These are phyloP conservation scores for Ptilodon capucinus DNA, from an alignment of 2,888 invertebrate genomes.

Conservation along the genomic window DNA sequence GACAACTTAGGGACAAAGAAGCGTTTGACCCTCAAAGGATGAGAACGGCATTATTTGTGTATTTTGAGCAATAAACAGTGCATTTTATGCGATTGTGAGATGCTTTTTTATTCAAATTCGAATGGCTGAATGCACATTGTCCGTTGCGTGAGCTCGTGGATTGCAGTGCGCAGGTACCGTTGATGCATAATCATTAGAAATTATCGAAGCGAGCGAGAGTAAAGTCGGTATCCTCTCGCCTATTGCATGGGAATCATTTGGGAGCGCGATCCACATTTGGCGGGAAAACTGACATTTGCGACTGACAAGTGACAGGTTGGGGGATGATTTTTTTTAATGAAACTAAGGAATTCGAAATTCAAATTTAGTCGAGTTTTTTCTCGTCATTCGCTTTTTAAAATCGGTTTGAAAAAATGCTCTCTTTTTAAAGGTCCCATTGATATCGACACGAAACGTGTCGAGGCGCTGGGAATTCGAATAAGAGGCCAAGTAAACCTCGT, in stretches of 20 bases:
- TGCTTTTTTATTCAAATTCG: slow-evolving; percentile 71
- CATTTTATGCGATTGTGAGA: slow-evolving; percentile 78
- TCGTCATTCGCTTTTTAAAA: neutral
- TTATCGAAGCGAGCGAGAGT: slow-evolving; percentile 68
- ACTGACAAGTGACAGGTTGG: slow-evolving; percentile 63
- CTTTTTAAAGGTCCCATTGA: slow-evolving; percentile 23
- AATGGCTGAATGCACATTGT: slow-evolving; percentile 79
- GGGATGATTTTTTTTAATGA: neutral
- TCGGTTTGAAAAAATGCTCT: slow-evolving; percentile 8
- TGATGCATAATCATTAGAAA: slow-evolving; percentile 77
- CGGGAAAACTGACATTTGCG: slow-evolving; percentile 63
- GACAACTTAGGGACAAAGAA: slow-evolving; percentile 77
- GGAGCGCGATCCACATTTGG: slow-evolving; percentile 56
- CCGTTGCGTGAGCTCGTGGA: slow-evolving; percentile 80
- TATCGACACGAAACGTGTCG: slow-evolving; percentile 57
- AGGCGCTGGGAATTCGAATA: slow-evolving; percentile 62
- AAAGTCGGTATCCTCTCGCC: slow-evolving; percentile 42
- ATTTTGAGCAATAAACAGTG: slow-evolving; percentile 82
- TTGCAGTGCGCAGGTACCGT: slow-evolving; percentile 72
- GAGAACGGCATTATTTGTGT: slow-evolving; percentile 77
- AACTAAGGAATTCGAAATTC: neutral
- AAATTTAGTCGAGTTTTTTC: neutral
- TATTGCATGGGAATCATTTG: slow-evolving; percentile 72
- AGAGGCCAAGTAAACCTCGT: slow-evolving; percentile 51
- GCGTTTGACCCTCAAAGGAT: slow-evolving; percentile 77